These are phyloP conservation scores for Scophthalmus maximus DNA, from an alignment of 2,113 vertebrate species.

Conservation along the genomic window DNA sequence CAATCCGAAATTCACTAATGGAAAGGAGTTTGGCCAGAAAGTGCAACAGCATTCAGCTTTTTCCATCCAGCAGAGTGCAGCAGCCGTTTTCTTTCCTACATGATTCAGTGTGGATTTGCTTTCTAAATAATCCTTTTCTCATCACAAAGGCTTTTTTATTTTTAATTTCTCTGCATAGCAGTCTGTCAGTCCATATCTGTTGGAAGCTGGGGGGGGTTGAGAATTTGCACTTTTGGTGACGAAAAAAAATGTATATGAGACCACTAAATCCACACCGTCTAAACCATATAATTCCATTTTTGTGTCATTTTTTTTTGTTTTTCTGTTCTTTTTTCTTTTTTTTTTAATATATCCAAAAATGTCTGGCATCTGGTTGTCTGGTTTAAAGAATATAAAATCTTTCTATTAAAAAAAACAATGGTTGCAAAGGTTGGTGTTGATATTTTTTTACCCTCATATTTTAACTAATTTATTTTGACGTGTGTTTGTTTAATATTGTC, in stretches of 20 bases:
- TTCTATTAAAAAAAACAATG: constrained; percentile 87
- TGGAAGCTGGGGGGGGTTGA: constrained; percentile 75
- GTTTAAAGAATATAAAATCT: constrained; percentile 87
- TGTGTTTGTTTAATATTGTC: neutral
- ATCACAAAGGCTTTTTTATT: constrained; percentile 40
- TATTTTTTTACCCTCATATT: constrained; percentile 31
- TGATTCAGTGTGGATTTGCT: constrained; percentile 43
- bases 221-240: constrained; percentile 86
- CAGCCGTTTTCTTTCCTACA: constrained; percentile 6
- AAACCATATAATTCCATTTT: constrained; percentile 84
- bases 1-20: constrained; percentile 8
- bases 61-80: too few relatives aligned
- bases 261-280: constrained; percentile 86
- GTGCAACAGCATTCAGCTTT: constrained; percentile 7
- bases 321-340: constrained; percentile 61
- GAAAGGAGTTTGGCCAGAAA: constrained; percentile 13
- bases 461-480: neutral
- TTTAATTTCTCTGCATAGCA: constrained; percentile 45
- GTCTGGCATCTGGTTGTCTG: constrained; percentile 86
- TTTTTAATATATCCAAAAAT: constrained; percentile 84
- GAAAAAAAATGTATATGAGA: constrained; percentile 85
- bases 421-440: constrained; percentile 73
- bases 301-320: constrained; percentile 71
- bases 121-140: constrained; percentile 61
- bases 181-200: constrained; percentile 68